phyloP scores from a whole-genome alignment of 2,888 invertebrate species.

The Sinodicranocentrus sp. region DNA sequence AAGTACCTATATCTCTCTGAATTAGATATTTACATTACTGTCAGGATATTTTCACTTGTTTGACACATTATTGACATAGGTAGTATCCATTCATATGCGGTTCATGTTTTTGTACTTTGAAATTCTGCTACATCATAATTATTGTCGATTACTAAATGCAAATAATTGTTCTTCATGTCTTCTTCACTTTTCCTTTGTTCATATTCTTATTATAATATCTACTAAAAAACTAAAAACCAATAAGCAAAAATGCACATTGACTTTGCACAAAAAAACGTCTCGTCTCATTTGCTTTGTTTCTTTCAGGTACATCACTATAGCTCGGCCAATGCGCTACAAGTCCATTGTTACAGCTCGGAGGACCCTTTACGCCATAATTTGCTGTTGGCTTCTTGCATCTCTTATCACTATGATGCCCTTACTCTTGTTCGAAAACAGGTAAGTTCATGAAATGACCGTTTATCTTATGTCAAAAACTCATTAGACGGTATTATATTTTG shows the following conservation, averaged over 20 bases:
- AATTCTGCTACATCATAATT: too few species aligned
- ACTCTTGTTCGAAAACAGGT: slow-evolving; percentile 72
- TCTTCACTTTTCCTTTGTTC: background rate
- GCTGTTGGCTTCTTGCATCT: slow-evolving; percentile 72
- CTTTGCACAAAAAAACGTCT: too few species aligned
- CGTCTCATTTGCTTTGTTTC: background rate
- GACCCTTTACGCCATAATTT: slow-evolving; percentile 70
- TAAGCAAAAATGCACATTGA: too few species aligned
- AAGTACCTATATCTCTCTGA: too few species aligned
- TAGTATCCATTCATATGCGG: slow-evolving; percentile 32
- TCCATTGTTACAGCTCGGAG: slow-evolving; percentile 74
- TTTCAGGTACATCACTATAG: slow-evolving; percentile 76
- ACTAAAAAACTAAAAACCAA: too few species aligned
- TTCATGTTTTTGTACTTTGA: too few species aligned
- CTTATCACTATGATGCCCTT: slow-evolving; percentile 72
- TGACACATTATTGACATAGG: slow-evolving; percentile 62
- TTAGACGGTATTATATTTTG: too few species aligned
- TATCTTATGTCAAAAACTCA: too few species aligned
- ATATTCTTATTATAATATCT: too few species aligned
- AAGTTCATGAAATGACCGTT: slow-evolving; percentile 25
- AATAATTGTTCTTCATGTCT: too few species aligned
- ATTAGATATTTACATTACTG: slow-evolving; percentile 13
- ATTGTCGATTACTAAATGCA: too few species aligned
- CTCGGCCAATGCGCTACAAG: slow-evolving; percentile 76
- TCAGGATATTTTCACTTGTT: slow-evolving; percentile 56